Percentiles rank a stretch among this genome's conserved stretches.
phyloP scores from a whole-genome alignment of 2,113 vertebrate species.

The Gracilinanus agilis region DNA sequence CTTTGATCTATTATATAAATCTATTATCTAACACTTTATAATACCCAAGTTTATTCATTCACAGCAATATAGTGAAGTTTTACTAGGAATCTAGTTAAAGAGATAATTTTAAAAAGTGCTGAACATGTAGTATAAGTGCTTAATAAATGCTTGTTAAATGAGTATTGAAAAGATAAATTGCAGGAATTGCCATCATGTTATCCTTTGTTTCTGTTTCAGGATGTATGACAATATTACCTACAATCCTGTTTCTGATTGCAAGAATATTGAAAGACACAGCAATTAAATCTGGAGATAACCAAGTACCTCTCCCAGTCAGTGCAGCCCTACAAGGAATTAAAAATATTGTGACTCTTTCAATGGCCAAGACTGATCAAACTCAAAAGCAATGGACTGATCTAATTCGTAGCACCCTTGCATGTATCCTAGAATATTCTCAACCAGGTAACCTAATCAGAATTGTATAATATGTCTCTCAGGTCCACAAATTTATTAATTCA shows the following conservation, averaged over 20 bases:
- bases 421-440: slow-evolving; percentile 94
- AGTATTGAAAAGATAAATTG: background rate
- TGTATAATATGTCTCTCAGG: background rate
- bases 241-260: slow-evolving; percentile 96
- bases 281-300: slow-evolving; percentile 90
- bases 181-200: slow-evolving; percentile 29
- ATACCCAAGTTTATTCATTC: slow-evolving; percentile 9
- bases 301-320: slow-evolving; percentile 90
- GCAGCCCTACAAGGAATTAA: slow-evolving; percentile 97
- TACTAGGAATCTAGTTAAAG: slow-evolving; percentile 32
- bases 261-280: slow-evolving; percentile 96
- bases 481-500: slow-evolving; percentile 19
- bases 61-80: slow-evolving; percentile 33
- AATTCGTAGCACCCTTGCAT: slow-evolving; percentile 96
- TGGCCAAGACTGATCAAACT: slow-evolving; percentile 89
- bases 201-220: slow-evolving; percentile 84
- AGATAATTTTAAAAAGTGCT: slow-evolving; percentile 29
- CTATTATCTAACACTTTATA: slow-evolving; percentile 48
- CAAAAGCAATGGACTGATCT: slow-evolving; percentile 95
- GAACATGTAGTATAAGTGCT: background rate
- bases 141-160: background rate
- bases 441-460: slow-evolving; percentile 87
- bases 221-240: slow-evolving; percentile 96
- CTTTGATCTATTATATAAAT: slow-evolving; percentile 27
- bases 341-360: slow-evolving; percentile 93